Base-by-base conservation (phyloP, 2,888 invertebrate species). In the Heliconius charithonia region DNA sequence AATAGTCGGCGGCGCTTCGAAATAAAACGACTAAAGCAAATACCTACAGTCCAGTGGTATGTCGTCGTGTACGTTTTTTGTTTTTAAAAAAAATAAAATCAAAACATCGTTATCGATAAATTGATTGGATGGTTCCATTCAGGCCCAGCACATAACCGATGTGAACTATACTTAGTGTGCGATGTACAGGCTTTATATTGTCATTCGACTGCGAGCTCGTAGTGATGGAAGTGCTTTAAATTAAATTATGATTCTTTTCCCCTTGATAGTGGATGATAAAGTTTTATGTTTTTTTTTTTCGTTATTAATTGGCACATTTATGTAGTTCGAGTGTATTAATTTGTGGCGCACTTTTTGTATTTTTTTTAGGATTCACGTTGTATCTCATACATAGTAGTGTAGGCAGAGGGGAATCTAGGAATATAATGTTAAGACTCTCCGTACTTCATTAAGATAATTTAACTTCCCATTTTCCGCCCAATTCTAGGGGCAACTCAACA, bases 41-140 rank as follows among this genome's bases (percentile, higher is more conserved):
- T 72, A n/a, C n/a, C n/a, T n/a, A 59, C 37, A 51, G 51, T 51
- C 22, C 51, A 59, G 25, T 45, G 41, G 63, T 25, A 27, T 74
- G 63, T 72, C 59, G 19, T 72, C 72, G 59, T 59, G 59, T 37
- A 7, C n/a, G 59, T 72, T 72, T 74, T 74, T 74, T 74, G 27
- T 74, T 74, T 63, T 63, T 63, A n/a, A n/a, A n/a, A 29, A 29
- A 29, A 32, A 62, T 27, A 45, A 74, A 63, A 76, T 41, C 71
- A 72, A 71, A 71, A 76, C 72, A 66, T 66, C 56, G 65, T 63
- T 77, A 77, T 56, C 66, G 77, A 66, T 77, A 56, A 77, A 66
- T 65, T 77, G 72, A 77, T 77, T 77, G 72, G 72, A 63, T 51
- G 29, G 56, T 25, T 29, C 32, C 32, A 76, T 51, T 71, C 45